Conservation (phyloP, 2,113 vertebrate species). For the Scomber japonicus region DNA sequence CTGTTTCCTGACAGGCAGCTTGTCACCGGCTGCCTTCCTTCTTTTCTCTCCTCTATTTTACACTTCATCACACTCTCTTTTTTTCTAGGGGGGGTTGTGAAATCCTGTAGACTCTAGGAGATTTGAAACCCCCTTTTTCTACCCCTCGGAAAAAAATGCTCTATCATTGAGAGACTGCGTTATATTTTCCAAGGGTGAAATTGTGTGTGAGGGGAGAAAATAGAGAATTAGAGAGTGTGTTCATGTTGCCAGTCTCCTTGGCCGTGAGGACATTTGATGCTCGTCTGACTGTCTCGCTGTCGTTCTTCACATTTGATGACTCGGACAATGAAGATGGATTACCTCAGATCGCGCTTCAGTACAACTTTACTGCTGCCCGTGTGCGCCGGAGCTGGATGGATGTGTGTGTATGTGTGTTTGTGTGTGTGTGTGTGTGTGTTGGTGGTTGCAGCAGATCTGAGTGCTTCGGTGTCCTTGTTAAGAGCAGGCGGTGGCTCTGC, state of each 20-base stretch:
- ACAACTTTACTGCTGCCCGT: constrained; percentile 51
- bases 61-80: constrained; percentile 38
- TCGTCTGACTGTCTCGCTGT: constrained; percentile 54
- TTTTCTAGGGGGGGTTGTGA: neutral
- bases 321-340: constrained; percentile 75
- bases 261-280: constrained; percentile 57
- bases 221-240: constrained; percentile 41
- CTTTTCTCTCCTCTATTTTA: constrained; percentile 40
- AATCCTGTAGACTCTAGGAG: constrained; percentile 18
- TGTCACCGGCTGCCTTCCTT: constrained; percentile 20
- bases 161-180: constrained; percentile 44
- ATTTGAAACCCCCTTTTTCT: constrained; percentile 37
- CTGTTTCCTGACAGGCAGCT: constrained; percentile 41
- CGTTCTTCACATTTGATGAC: constrained; percentile 68
- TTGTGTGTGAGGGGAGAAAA: constrained; percentile 45
- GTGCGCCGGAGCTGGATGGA: constrained; percentile 22
- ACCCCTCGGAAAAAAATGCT: constrained; percentile 31
- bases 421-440: constrained; percentile 31
- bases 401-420: constrained; percentile 25
- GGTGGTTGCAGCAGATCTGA: constrained; percentile 20
- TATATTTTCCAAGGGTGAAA: constrained; percentile 56
- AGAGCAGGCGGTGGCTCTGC: constrained; percentile 69
- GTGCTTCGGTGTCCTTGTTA: constrained; percentile 75
- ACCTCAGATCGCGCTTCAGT: constrained; percentile 34
- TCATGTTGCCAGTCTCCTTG: constrained; percentile 56